Base-by-base conservation (phyloP, 53 echinoderm and acorn worm species). In the Arbacia lixula region DNA sequence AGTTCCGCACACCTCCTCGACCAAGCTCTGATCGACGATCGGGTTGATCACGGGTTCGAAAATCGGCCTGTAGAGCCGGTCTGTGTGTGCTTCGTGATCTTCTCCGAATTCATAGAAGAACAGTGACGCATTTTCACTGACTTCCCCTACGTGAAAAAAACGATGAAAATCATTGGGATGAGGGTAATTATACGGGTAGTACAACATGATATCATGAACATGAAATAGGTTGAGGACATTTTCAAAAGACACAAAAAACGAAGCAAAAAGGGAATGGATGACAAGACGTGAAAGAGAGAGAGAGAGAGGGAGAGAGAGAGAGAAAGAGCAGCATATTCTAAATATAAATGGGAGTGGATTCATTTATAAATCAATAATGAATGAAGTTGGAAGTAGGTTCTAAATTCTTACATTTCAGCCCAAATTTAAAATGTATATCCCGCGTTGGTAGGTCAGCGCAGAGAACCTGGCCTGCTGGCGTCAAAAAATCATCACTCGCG, bases 401-500 rank as follows among this genome's bases (percentile, higher is more conserved):
- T n/a, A n/a, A n/a, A n/a, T n/a, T 46, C 74, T 74, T 53, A 74
- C 74, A 74, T 20, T 1, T 34, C 19, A 74, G 34, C 33, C 74
- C 74, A 10, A 74, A 74, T 21, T 74, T 33, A 14, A 43, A 52
- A 22, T 74, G 74, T 17, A 74, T 3, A 50, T 74, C 46, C 21
- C 52, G 30, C 16, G 74, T 53, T 1, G 74, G 49, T 53, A 74
- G 16, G 33, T 35, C 20, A 11, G 74, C 6, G 33, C 51, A 30
- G 2, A 56, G 20, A n/a, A 68, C 12, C 16, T 35, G 16, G 67
- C 83, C 30, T 21, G 73, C 43, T n/a, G 93, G 85, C 2, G 90
- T 80, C 60, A 72, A 72, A 14, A 93, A 72, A 56, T 93, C 93
- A 66, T 93, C 93, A 43, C 52, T 57, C 2, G 85, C 53, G 68